A percentile compares a stretch with the other conserved stretches of the same genome.
phyloP scores from a whole-genome alignment of 1,140 invertebrate species.

The Planococcus citri region DNA sequence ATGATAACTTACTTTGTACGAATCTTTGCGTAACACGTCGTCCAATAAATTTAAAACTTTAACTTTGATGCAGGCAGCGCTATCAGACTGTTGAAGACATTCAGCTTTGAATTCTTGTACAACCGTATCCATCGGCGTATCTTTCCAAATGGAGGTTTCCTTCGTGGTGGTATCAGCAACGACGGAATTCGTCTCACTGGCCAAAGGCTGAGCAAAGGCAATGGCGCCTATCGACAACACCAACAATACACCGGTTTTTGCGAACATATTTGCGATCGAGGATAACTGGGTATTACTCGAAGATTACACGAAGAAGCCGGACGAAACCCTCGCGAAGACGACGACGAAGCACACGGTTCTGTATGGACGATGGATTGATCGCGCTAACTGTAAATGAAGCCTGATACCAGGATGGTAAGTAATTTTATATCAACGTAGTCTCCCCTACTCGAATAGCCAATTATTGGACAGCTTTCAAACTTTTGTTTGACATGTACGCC shows the following conservation, averaged over 20 bases:
- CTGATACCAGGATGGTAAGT: not conserved
- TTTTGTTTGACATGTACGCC: no score
- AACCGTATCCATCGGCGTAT: slow-evolving; percentile 50
- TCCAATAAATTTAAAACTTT: slow-evolving; percentile 63
- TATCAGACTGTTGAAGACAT: slow-evolving; percentile 57
- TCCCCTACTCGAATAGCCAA: not conserved
- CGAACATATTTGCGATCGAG: not conserved
- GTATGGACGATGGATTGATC: not conserved
- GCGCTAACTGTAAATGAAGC: no score
- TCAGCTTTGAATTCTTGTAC: slow-evolving; percentile 57
- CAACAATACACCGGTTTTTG: not conserved
- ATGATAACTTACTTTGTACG: slow-evolving; percentile 48
- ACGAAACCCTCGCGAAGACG: not conserved
- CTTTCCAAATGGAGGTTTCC: slow-evolving; percentile 39
- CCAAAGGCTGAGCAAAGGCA: not conserved
- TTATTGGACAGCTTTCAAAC: slow-evolving; percentile 8
- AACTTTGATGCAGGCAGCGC: slow-evolving; percentile 65
- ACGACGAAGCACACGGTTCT: not conserved
- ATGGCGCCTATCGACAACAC: not conserved
- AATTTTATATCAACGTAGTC: slow-evolving; percentile 4
- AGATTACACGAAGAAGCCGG: not conserved
- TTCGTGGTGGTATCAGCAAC: no score
- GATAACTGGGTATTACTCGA: no score
- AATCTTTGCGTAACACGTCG: slow-evolving; percentile 60
- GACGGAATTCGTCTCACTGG: not conserved